Evolutionary conservation across 2,888 invertebrate genomes (phyloP), one percentile per base, ranked within the genome.

Genomic region (Ditula angustiorana): DNA sequence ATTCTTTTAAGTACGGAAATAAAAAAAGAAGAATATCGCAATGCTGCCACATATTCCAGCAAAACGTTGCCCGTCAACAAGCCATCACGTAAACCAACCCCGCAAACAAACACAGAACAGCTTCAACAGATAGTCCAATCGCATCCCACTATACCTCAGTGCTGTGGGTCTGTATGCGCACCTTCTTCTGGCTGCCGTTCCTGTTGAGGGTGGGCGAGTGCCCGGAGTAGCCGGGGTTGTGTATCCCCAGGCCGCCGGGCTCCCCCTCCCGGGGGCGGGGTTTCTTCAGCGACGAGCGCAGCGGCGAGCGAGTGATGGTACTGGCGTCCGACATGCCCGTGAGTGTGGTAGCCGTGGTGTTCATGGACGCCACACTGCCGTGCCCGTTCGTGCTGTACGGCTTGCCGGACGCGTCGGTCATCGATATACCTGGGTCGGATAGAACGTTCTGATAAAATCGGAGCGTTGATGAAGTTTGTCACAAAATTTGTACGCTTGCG

Each of bases 141-240:
- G 8, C 5, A 21, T n/a, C 3, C 23, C 8, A 61, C 61, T 73
- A 97, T 69, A 98, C 98, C 85, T 97, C 97, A 44, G 98, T 98
- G 81, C 97, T 97, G 83, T 97, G 97, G 35, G 98, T 97, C 83
- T 98, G 97, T 85, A 98, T 98, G 68, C 98, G 94, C 66, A 98
- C 98, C 91, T 98, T 97, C 85, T 98, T 98, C 79, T 97, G 96
- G 78, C 97, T 97, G 0, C 97, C 97, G 75, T 97, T 97, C 61
- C 98, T 93, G 55, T 96, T 95, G 66, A 97, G 93, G 0, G 97
- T 95, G 0, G 98, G 98, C 13, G 97, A 97, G 71, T 96, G 96
- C 1, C 97, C 96, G 0, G 97, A 96, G 75, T 96, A 97, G 0
- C 94, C 95, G 0, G 97, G 97, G 92, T 98, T 98, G 75, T 96